phyloP scores from a whole-genome alignment of 30 jellyfish, hydroid and myxozoan species.

The Aurelia sp. region DNA sequence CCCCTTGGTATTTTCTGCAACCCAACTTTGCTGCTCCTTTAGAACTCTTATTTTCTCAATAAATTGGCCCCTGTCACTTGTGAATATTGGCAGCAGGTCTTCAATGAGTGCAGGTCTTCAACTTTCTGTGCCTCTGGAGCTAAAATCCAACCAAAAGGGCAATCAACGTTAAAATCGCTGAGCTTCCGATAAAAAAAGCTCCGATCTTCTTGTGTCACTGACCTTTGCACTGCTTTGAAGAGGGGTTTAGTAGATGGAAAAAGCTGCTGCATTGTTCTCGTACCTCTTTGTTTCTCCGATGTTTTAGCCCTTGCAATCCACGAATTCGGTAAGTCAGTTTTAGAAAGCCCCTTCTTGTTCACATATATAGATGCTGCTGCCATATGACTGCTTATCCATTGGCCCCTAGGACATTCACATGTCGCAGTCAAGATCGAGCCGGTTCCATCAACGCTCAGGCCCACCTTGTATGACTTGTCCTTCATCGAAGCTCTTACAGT shows the following conservation, averaged over 20 bases:
- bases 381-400: slow-evolving; percentile 33
- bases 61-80: too few species aligned
- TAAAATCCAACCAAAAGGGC: too few species aligned
- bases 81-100: too few species aligned
- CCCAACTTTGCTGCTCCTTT: too few species aligned
- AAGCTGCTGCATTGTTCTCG: slow-evolving; percentile 1
- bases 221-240: neutral
- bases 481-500: too few species aligned
- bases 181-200: too few species aligned
- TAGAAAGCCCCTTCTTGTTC: slow-evolving; percentile 27
- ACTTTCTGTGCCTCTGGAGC: too few species aligned
- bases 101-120: too few species aligned
- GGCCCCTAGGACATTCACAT: slow-evolving; percentile 16
- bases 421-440: neutral
- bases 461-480: neutral
- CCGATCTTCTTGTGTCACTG: too few species aligned
- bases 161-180: too few species aligned
- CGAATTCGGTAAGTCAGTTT: slow-evolving; percentile 18
- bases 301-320: slow-evolving; percentile 13
- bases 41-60: too few species aligned
- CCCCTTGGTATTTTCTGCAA: too few species aligned
- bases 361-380: slow-evolving; percentile 29
- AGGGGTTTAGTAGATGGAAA: slow-evolving; percentile 8
- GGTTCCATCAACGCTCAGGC: slow-evolving; percentile 1
- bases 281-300: neutral